Percentiles rank a stretch among this genome's conserved stretches.
Conservation (phyloP, 2,113 vertebrate species). For the Dipodomys merriami region DNA sequence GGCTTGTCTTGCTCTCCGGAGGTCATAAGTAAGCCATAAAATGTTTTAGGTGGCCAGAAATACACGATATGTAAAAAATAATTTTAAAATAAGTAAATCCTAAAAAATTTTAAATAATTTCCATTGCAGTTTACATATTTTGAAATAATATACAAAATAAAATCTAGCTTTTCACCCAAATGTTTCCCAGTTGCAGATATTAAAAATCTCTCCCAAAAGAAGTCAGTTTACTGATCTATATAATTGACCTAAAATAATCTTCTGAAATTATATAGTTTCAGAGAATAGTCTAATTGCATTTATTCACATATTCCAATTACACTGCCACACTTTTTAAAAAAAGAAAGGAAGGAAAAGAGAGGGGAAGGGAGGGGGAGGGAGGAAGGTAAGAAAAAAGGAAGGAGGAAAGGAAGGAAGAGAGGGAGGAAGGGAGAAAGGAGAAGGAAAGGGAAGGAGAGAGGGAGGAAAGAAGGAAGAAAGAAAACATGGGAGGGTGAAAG, state of each 20-base stretch:
- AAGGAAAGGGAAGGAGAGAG: no score
- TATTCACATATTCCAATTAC: neutral
- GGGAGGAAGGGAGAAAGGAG: no score
- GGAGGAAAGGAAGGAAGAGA: no score
- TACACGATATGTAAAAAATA: neutral
- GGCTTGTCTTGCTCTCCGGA: no score
- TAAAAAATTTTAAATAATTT: neutral
- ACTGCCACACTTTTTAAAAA: neutral
- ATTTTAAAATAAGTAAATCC: neutral
- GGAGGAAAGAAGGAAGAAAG: neutral
- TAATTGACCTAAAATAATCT: neutral
- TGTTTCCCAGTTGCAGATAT: neutral
- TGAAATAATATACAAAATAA: neutral
- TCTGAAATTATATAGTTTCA: neutral
- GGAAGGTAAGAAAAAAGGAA: no score
- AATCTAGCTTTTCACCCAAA: neutral
- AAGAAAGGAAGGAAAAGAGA: neutral
- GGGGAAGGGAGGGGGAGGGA: no score
- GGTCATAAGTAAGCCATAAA: neutral
- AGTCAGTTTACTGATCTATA: neutral
- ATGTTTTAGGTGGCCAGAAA: neutral
- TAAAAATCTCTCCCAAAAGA: neutral
- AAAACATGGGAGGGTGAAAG: neutral
- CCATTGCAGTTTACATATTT: slow-evolving; percentile 1
- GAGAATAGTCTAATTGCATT: neutral